Percentiles rank a stretch among this genome's conserved stretches.
phyloP scores from a whole-genome alignment of 2,888 invertebrate species.

The Calliphora vomitoria region DNA sequence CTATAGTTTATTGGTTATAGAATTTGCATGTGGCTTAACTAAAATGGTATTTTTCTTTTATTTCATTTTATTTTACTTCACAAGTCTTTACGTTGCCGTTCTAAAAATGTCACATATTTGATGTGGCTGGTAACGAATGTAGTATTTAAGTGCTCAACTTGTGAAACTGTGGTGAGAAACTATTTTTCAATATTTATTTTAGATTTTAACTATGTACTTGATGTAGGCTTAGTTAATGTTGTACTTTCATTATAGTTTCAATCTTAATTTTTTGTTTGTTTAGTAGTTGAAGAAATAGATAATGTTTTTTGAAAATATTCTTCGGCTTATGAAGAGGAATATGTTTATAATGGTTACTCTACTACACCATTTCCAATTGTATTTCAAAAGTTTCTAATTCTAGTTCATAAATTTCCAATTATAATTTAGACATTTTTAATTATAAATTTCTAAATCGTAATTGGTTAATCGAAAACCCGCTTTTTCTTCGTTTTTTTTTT shows the following conservation, averaged over 20 bases:
- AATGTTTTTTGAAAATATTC: no score
- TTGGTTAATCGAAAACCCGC: no score
- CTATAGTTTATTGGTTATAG: conserved; percentile 43
- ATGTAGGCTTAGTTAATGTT: neutral
- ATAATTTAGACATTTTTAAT: no score
- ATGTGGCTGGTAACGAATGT: conserved; percentile 38
- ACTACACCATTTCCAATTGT: no score
- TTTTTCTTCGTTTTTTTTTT: no score
- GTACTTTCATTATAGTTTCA: neutral
- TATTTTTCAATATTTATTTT: conserved; percentile 37
- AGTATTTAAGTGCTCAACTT: neutral
- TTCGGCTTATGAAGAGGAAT: no score
- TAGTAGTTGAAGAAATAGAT: no score
- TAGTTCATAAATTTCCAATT: no score
- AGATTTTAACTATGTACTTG: neutral
- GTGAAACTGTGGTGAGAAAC: conserved; percentile 54
- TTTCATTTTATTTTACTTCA: neutral
- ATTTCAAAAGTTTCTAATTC: no score
- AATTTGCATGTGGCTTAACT: conserved; percentile 67
- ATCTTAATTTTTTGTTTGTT: no score
- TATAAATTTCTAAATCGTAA: no score
- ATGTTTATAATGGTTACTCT: no score
- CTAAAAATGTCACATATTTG: conserved; percentile 70
- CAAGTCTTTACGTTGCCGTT: conserved; percentile 52
- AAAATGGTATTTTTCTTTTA: conserved; percentile 17